Evolutionary conservation across 2,888 invertebrate species (phyloP), one percentile per base, ranked within the genome.

Genomic region (Rotaria sp.): DNA sequence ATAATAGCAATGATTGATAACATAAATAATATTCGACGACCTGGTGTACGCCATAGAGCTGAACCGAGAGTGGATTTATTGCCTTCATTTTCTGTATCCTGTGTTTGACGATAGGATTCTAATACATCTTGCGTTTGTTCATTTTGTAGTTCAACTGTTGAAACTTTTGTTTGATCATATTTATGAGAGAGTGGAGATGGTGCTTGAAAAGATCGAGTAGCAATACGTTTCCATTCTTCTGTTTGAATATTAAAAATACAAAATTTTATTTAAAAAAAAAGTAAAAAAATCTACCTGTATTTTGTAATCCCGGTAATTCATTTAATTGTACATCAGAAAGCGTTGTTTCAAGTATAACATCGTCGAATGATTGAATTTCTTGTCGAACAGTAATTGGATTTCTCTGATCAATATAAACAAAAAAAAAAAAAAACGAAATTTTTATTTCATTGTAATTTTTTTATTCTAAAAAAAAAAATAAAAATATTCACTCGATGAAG

Each of bases 371-470:
- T 45, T 45, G 41, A 41, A 45, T n/a, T 45, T 80, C 45, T 45
- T 80, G 80, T 80, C 80, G 80, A 45, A 80, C 80, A 15, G 80
- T 45, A 13, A n/a, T 4, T 45, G 80, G 80, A 80, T 80, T 80
- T 80, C 45, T 41, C 80, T 80, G 21, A 80, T n/a, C 24, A 80
- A 11, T 13, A 80, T 11, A 18, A 26, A 3, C 21, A 26, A 15
- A 45, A 26, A 38, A n/a, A 24, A 7, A n/a, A n/a, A n/a, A n/a
- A n/a, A n/a, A n/a, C n/a, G n/a, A n/a, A n/a, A n/a, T n/a, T n/a
- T n/a, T n/a, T n/a, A n/a, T n/a, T n/a, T n/a, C n/a, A n/a, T n/a
- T n/a, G n/a, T n/a, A n/a, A 26, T n/a, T 45, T 26, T 45, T 80
- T 26, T 38, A 10, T 10, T 24, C 10, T 18, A 24, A 24, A n/a